Percentiles rank a stretch among this genome's conserved stretches.
These are phyloP conservation scores for Artibeus lituratus DNA, from an alignment of 2,797 vertebrate species.

Conservation along the genomic window DNA sequence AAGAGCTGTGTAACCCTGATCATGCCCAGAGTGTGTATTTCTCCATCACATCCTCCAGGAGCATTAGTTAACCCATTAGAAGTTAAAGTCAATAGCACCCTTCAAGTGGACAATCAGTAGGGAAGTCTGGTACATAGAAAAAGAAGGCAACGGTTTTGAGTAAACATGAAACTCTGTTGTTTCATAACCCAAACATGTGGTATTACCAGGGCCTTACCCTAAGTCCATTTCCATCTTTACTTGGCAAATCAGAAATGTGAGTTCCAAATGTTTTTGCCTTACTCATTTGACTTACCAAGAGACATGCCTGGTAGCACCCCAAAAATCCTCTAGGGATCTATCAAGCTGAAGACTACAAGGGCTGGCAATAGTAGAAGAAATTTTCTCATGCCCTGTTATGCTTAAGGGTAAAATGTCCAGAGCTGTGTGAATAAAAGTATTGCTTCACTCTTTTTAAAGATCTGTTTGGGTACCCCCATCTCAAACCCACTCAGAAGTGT, in stretches of 20 bases:
- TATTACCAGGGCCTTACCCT: background rate
- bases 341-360: background rate
- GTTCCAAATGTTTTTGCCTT: background rate
- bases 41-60: background rate
- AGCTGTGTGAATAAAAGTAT: background rate
- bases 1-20: conserved; percentile 51
- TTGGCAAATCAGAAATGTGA: background rate
- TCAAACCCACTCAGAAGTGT: background rate
- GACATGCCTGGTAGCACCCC: background rate
- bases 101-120: background rate
- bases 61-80: background rate
- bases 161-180: background rate
- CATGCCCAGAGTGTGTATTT: background rate
- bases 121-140: background rate
- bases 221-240: background rate
- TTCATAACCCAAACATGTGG: background rate
- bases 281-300: background rate
- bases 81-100: background rate
- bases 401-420: background rate
- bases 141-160: background rate
- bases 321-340: background rate
- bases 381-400: background rate
- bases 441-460: background rate
- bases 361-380: background rate
- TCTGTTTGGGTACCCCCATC: background rate